Evolutionary conservation across 2,888 invertebrate genomes (phyloP).

Genomic region (Ornithoptera alexandrae): DNA sequence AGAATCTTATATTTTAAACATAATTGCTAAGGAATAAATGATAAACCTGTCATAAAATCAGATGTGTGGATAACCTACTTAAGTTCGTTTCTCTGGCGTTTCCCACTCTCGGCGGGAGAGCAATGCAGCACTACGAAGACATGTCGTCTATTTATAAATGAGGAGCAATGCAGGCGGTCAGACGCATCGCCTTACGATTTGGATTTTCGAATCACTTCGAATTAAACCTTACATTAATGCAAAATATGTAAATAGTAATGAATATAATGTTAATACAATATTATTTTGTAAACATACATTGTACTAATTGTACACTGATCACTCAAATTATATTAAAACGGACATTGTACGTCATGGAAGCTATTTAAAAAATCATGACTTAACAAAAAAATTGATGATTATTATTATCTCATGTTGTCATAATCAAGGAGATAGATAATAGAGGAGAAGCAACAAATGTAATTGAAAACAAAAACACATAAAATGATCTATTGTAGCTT

Average conservation of each 20-base stretch:
- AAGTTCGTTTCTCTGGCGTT: constrained; percentile 53
- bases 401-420: too few relatives aligned
- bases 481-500: too few relatives aligned
- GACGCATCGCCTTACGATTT: constrained; percentile 48
- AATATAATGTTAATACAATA: background rate
- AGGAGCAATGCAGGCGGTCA: constrained; percentile 61
- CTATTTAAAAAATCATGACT: too few relatives aligned
- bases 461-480: too few relatives aligned
- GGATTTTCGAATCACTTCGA: background rate
- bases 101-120: constrained; percentile 69
- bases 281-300: too few relatives aligned
- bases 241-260: background rate
- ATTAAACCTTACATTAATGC: background rate
- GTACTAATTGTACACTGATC: too few relatives aligned
- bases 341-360: too few relatives aligned
- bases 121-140: constrained; percentile 66
- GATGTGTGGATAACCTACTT: constrained; percentile 10
- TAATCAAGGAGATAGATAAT: too few relatives aligned
- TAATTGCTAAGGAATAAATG: background rate
- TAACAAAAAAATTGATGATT: too few relatives aligned
- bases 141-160: constrained; percentile 74
- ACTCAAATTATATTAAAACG: too few relatives aligned
- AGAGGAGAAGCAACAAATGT: too few relatives aligned
- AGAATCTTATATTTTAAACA: background rate
- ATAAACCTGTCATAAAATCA: background rate